Conservation (phyloP, 2,888 invertebrate genomes). For the Callyntrura sp. region DNA sequence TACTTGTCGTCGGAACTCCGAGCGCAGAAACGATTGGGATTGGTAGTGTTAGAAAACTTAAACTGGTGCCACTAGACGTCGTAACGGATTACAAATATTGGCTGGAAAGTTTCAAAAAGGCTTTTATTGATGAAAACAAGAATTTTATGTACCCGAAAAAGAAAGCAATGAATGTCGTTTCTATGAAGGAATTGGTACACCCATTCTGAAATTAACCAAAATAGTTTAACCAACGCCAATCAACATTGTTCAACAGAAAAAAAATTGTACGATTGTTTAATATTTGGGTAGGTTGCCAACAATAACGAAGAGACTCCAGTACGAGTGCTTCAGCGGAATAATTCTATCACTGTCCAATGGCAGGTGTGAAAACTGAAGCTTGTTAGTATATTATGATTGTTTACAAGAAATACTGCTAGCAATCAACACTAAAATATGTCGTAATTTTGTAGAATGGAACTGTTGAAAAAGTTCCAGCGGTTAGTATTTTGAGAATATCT, state of each 20-base stretch:
- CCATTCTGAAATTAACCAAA: too few species aligned
- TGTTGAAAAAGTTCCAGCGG: slow-evolving; percentile 58
- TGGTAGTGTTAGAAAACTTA: slow-evolving; percentile 80
- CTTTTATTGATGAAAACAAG: slow-evolving; percentile 52
- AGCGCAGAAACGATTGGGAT: slow-evolving; percentile 81
- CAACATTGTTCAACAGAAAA: too few species aligned
- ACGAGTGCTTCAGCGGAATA: slow-evolving; percentile 77
- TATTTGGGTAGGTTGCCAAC: background rate
- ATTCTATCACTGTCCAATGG: slow-evolving; percentile 78
- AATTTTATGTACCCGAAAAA: background rate
- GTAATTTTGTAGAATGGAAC: slow-evolving; percentile 62
- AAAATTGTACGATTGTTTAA: background rate
- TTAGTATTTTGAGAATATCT: slow-evolving; percentile 67
- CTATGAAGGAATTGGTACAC: slow-evolving; percentile 1
- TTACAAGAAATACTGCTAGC: too few species aligned
- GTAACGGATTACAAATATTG: slow-evolving; percentile 69
- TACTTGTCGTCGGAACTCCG: slow-evolving; percentile 76
- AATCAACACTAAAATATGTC: too few species aligned
- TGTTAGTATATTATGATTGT: too few species aligned
- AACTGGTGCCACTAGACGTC: slow-evolving; percentile 70
- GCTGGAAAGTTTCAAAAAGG: slow-evolving; percentile 71
- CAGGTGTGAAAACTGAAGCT: slow-evolving; percentile 70
- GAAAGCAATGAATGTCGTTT: background rate
- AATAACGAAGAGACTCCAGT: slow-evolving; percentile 76
- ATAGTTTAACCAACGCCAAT: too few species aligned